Percentiles rank a stretch among this genome's conserved stretches.
phyloP scores from a whole-genome alignment of 2,888 invertebrate species.

The Muschampia plurimacula region DNA sequence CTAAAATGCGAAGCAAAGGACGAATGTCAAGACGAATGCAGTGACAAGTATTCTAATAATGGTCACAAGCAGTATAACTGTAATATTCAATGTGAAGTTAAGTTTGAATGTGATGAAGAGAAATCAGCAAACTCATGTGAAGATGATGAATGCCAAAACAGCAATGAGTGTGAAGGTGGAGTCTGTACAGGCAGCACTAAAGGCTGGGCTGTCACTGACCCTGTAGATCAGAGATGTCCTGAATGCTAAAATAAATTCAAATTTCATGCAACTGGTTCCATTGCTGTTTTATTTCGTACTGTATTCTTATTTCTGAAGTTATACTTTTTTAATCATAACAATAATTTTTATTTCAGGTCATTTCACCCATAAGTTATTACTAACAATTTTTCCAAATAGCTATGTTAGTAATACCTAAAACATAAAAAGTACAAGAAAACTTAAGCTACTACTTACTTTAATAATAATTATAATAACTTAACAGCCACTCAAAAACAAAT shows the following conservation, averaged over 20 bases:
- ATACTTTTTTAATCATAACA: no score
- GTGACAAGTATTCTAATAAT: constrained; percentile 29
- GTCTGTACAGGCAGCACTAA: constrained; percentile 43
- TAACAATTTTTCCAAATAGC: no score
- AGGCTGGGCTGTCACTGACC: constrained; percentile 41
- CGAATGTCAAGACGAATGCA: constrained; percentile 56
- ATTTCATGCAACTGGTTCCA: not conserved
- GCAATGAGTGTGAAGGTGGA: constrained; percentile 47
- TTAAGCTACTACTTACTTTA: no score
- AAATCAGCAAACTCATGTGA: constrained; percentile 28
- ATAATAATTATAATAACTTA: no score
- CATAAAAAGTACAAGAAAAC: no score
- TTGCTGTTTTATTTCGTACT: not conserved
- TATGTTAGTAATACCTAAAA: no score
- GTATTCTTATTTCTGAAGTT: no score
- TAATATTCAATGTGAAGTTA: constrained; percentile 49
- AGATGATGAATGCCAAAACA: not conserved
- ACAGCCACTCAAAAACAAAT: no score
- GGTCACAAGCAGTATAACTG: constrained; percentile 48
- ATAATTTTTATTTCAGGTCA: no score
- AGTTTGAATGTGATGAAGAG: constrained; percentile 53
- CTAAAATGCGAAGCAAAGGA: constrained; percentile 55
- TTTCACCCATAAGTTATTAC: no score
- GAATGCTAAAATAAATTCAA: constrained; percentile 15
- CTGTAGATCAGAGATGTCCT: not conserved